phyloP scores from a whole-genome alignment of 2,113 vertebrate genomes.

The Podilymbus podiceps region DNA sequence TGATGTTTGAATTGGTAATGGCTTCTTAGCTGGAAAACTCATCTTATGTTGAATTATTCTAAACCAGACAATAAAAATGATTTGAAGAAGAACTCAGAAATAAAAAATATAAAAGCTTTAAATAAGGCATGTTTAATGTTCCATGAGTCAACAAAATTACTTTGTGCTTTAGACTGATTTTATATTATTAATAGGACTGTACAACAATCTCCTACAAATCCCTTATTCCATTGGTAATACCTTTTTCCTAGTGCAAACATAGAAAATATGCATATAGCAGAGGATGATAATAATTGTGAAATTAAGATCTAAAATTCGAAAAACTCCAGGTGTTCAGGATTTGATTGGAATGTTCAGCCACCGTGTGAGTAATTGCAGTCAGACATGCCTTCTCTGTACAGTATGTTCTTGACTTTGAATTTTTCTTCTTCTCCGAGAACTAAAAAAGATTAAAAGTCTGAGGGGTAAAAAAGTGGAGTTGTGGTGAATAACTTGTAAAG shows the following conservation, averaged over 20 bases:
- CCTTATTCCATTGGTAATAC: constrained; percentile 27
- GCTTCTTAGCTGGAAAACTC: constrained; percentile 22
- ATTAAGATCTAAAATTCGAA: constrained; percentile 31
- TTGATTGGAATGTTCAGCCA: background rate
- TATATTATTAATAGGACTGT: constrained; percentile 55
- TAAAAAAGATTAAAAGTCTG: background rate
- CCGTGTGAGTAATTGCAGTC: background rate
- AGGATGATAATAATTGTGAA: constrained; percentile 18
- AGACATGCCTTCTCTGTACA: background rate
- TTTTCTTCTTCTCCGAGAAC: background rate
- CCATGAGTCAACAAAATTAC: constrained; percentile 65
- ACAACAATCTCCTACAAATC: constrained; percentile 37
- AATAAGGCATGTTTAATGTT: constrained; percentile 50
- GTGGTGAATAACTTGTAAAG: background rate
- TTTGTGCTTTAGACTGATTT: constrained; percentile 54
- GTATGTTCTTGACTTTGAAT: background rate
- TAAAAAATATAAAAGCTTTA: constrained; percentile 44
- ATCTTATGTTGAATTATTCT: constrained; percentile 51
- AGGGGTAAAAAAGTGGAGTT: background rate
- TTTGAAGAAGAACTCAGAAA: constrained; percentile 36
- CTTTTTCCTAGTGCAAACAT: constrained; percentile 26
- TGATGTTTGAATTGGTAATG: constrained; percentile 39
- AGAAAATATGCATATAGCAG: background rate
- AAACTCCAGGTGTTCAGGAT: background rate
- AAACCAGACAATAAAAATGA: constrained; percentile 52